phyloP scores from a whole-genome alignment of 1,140 invertebrate genomes.

The Pogonomyrmex barbatus region DNA sequence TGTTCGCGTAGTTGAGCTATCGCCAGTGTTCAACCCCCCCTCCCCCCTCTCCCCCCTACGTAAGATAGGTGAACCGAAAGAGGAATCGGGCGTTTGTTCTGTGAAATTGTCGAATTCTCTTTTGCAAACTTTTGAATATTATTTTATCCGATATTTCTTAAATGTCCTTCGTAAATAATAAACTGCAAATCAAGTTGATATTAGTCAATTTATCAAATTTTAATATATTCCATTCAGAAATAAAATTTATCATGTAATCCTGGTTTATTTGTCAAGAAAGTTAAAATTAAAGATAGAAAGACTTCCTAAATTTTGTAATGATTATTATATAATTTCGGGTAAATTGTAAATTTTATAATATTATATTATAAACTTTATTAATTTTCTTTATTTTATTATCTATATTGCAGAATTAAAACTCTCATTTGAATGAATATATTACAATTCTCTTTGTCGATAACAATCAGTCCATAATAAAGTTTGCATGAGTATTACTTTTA shows the following conservation, averaged over 20 bases:
- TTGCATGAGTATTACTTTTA: neutral
- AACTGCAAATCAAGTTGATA: neutral
- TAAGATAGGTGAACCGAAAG: neutral
- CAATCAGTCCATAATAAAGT: neutral
- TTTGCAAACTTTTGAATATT: neutral
- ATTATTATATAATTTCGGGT: neutral
- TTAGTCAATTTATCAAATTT: neutral
- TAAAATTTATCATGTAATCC: neutral
- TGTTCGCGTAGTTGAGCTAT: neutral
- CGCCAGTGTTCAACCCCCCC: slow-evolving; percentile 5
- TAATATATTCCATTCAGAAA: neutral
- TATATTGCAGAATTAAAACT: neutral
- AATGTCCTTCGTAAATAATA: neutral
- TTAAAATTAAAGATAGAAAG: neutral
- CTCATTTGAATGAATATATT: neutral
- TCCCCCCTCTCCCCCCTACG: too few relatives aligned
- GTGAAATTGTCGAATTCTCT: neutral
- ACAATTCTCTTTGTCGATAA: neutral
- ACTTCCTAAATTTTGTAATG: neutral
- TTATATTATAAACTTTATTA: neutral
- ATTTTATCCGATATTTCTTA: neutral
- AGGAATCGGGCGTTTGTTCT: neutral
- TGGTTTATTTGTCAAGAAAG: neutral
- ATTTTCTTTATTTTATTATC: neutral
- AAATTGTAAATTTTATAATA: neutral